Evolutionary conservation across 2,888 invertebrate genomes (phyloP), one percentile per base, ranked within the genome.

Genomic region (Pollenia griseotomentosa): DNA sequence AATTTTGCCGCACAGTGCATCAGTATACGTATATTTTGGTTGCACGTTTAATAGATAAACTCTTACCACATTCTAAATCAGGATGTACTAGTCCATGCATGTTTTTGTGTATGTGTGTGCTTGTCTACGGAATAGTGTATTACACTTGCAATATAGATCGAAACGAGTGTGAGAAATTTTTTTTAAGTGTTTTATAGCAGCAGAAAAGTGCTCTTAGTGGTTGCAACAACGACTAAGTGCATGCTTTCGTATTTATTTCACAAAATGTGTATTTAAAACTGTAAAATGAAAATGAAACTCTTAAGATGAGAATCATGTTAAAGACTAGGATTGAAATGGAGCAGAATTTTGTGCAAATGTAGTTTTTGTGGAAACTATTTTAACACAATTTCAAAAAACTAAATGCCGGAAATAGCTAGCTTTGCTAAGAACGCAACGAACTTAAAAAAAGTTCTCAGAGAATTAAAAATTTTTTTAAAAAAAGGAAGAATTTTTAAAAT

Each of bases 31-130:
- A 55, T 65, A 81, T 73, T 73, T 73, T 53, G 55, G 12, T 63
- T 59, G 55, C 63, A 80, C 80, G 53, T 75, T 75, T 55, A 68
- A 55, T 14, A 83, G 61, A 83, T 77, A 74, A 83, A 77, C 75
- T 77, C 70, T 65, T 57, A 7, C 63, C 33, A 33, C 71, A 73
- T 83, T 65, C 55, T 51, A 65, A 66, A 9, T 23, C 44, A 42
- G 59, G 51, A 59, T 82, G 16, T 42, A 63, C 65, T 81, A 42
- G 46, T 55, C 40, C 16, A 44, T 46, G 10, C n/a, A 8, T 57
- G 79, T 40, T 42, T n/a, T n/a, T 40, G 53, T 63, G 16, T n/a
- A 2, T 16, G 9, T n/a, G 33, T 11, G 12, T 44, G 16, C 11
- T 3, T 16, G 12, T n/a, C 33, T 11, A 9, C 16, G 16, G 7